Base-by-base conservation (phyloP, 2,888 invertebrate genomes). In the Dilophus febrilis region DNA sequence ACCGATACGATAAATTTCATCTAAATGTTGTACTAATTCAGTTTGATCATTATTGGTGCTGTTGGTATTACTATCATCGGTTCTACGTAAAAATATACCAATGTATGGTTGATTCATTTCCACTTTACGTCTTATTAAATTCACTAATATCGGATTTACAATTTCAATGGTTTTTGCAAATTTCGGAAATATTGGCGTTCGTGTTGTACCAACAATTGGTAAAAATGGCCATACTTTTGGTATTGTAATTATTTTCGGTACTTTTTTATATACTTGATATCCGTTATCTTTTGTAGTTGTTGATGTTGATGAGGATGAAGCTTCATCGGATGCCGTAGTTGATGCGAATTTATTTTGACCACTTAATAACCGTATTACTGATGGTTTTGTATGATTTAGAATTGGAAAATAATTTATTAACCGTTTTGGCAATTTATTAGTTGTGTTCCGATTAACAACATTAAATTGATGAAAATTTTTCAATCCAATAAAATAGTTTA, bases 141-240 rank as follows among this genome's bases (percentile, higher is more conserved):
- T 85, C 55, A 92, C 87, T 40, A 98, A 66, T 40, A 74, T 69
- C 33, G 87, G 84, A 64, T 95, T 84, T 28, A 81, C 75, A 32
- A 95, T 86, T 72, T 97, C 97, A 46, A 99, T 77, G 49, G 97
- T 74, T 66, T 98, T 98, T 49, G 97, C 91, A 62, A 98, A 98
- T 50, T 90, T 76, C 16, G 98, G 98, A 66, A 98, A 98, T 2
- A 98, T 85, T 5, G 97, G 95, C 66, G 94, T 90, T 49, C 92
- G 74, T 53, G 72, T 81, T 46, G 97, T 85, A 1, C 95, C 91
- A 49, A 99, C 81, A 10, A 97, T 78, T 3, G 98, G 98, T 14
- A 99, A 79, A 57, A 86, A 81, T 1, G 98, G 97, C 83, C 92
- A 94, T 10, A 86, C 80, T 58, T 95, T 94, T 1, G 97, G 97